Conservation (phyloP, 1,140 invertebrate genomes). For the Drosophila sucinea region DNA sequence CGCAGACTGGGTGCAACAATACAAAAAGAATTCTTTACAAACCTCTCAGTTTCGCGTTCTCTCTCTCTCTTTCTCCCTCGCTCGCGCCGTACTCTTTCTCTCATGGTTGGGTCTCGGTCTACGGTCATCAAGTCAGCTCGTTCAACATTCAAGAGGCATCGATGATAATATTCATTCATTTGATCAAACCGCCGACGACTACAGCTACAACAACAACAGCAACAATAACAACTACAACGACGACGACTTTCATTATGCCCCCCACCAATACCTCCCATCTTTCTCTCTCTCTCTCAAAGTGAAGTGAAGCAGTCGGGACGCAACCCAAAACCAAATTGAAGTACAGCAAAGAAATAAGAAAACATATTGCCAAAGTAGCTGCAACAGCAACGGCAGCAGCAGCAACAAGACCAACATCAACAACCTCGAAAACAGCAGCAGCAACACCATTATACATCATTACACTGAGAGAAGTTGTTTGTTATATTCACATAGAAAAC, state of each 20-base stretch:
- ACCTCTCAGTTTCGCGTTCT: slow-evolving; percentile 26
- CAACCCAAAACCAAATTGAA: slow-evolving; percentile 69
- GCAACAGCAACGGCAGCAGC: slow-evolving; percentile 49
- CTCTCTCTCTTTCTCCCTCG: background rate
- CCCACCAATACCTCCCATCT: background rate
- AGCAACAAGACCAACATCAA: slow-evolving; percentile 34
- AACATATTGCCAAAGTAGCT: slow-evolving; percentile 80
- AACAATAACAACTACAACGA: slow-evolving; percentile 44
- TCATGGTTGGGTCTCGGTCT: slow-evolving; percentile 34
- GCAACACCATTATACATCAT: slow-evolving; percentile 54
- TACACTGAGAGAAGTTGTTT: slow-evolving; percentile 50
- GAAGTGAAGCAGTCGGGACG: slow-evolving; percentile 36
- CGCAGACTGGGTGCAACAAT: slow-evolving; percentile 48
- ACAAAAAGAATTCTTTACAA: slow-evolving; percentile 67
- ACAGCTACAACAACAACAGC: slow-evolving; percentile 49
- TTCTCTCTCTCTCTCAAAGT: background rate
- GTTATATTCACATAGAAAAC: no score
- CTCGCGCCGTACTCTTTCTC: background rate
- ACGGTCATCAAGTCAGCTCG: slow-evolving; percentile 76
- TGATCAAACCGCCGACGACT: slow-evolving; percentile 78
- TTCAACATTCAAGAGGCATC: slow-evolving; percentile 77
- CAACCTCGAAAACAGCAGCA: slow-evolving; percentile 44
- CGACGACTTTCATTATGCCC: slow-evolving; percentile 63
- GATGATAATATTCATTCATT: slow-evolving; percentile 82
- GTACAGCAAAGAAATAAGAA: slow-evolving; percentile 59